Conservation (phyloP, 2,113 vertebrate genomes). For the Nyctibius bracteatus region DNA sequence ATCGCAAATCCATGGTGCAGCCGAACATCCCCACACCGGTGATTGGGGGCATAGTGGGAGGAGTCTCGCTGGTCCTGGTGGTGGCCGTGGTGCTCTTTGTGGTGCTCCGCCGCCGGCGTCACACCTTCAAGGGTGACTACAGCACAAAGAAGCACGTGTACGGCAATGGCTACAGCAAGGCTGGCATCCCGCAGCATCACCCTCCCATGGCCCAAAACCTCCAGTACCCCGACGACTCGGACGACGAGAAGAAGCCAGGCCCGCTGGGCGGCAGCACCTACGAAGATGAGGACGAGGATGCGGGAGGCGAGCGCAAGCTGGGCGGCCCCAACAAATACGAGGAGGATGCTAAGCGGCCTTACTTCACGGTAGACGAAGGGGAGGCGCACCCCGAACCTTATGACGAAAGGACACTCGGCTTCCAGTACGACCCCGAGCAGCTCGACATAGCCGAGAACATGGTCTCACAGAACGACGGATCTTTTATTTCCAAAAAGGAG, state of each 20-base stretch:
- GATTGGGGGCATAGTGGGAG: constrained; percentile 90
- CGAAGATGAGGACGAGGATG: constrained; percentile 77
- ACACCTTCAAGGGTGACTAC: constrained; percentile 99
- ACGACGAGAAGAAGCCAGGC: constrained; percentile 94
- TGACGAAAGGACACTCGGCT: constrained; percentile 91
- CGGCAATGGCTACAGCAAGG: constrained; percentile 96
- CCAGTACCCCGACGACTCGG: constrained; percentile 93
- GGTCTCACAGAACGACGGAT: constrained; percentile 98
- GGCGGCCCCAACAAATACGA: constrained; percentile 81
- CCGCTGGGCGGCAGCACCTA: constrained; percentile 82
- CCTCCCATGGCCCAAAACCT: constrained; percentile 91
- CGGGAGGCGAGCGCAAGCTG: constrained; percentile 76
- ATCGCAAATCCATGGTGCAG: constrained; percentile 72
- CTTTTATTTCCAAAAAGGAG: constrained; percentile 99
- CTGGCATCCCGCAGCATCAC: constrained; percentile 84
- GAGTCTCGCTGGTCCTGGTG: constrained; percentile 82
- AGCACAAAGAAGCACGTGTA: constrained; percentile 98
- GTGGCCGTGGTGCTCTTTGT: constrained; percentile 85
- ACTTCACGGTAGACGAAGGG: constrained; percentile 95
- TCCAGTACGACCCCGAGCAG: constrained; percentile 92
- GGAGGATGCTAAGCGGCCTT: constrained; percentile 94
- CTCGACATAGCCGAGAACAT: constrained; percentile 93
- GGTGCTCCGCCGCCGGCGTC: constrained; percentile 90
- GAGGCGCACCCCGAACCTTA: constrained; percentile 87
- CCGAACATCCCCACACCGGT: constrained; percentile 77